phyloP scores from a whole-genome alignment of 2,113 vertebrate genomes.

The Chamaea fasciata region DNA sequence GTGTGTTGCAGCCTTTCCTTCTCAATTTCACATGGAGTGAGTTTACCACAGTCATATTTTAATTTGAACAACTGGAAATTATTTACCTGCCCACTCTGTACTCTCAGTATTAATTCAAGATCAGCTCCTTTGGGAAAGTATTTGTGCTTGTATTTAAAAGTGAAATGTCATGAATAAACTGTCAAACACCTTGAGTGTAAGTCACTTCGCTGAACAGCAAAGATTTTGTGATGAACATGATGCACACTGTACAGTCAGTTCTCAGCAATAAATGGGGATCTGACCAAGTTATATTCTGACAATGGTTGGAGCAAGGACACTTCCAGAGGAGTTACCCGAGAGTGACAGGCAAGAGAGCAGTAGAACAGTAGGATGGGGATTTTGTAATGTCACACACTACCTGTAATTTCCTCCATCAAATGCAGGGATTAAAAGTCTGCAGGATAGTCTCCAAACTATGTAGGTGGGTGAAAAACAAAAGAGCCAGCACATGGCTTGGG shows the following conservation, averaged over 20 bases:
- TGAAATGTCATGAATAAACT: not conserved
- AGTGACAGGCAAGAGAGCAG: not conserved
- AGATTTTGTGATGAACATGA: not conserved
- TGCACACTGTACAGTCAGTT: not conserved
- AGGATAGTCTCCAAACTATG: not conserved
- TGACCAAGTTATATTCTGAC: not conserved
- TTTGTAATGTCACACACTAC: not conserved
- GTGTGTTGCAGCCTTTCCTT: not conserved
- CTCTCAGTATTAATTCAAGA: not conserved
- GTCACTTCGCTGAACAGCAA: not conserved
- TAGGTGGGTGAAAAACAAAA: not conserved
- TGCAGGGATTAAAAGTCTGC: not conserved
- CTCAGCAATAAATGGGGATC: not conserved
- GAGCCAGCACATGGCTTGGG: not conserved
- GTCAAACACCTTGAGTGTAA: not conserved
- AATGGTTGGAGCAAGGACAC: not conserved
- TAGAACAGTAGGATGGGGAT: not conserved
- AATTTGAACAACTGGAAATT: conserved; percentile 8
- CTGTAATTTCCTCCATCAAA: not conserved
- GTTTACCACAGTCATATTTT: not conserved
- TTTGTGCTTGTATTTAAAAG: not conserved
- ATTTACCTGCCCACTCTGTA: not conserved
- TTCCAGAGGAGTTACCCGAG: not conserved
- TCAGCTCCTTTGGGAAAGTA: not conserved
- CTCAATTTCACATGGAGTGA: not conserved